Evolutionary conservation across 1,140 invertebrate genomes (phyloP), one percentile per base, ranked within the genome.

Genomic region (Hycleus phaleratus): DNA sequence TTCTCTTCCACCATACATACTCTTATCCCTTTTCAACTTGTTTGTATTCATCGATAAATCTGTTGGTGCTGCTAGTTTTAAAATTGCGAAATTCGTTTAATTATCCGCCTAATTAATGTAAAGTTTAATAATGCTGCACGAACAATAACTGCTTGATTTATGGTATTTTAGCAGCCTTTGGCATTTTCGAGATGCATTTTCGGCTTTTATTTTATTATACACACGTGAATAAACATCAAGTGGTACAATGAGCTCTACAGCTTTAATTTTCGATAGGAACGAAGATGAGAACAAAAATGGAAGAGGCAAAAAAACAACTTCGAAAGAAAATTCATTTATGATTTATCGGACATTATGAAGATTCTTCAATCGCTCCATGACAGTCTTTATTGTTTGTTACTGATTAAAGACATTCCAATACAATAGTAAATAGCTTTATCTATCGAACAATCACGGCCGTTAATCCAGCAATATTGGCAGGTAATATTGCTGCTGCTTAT

Each of bases 381-480:
- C 4, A 32, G 32, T 32, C 32, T 4, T 32, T 32, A 32, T 32
- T 32, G 32, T 32, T 3, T 7, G 32, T 32, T 32, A 32, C 32
- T 32, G 51, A 53, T 53, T 46, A 53, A 38, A 12, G 43, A 45
- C 51, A 46, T 53, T 32, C 51, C 51, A 53, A 53, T 45, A 53
- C 32, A 32, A 32, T 32, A 32, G 32, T 32, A 32, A 32, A 32
- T 32, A 32, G 32, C 32, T 32, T 32, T 32, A 32, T 32, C 32
- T 32, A 53, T 64, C 61, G 63, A 65, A 65, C 65, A 61, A 62
- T 62, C 54, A 58, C 57, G 50, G 56, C 61, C 65, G 60, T 67
- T 67, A 67, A 67, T 67, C 63, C 65, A 55, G 32, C 50, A 52
- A 65, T 67, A 67, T 65, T 67, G 65, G 65, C 65, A 67, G 65